A percentile compares a stretch with the other conserved stretches of the same genome.
Conservation (phyloP, 2,113 vertebrate species). For the Brachyhypopomus occidentalis region DNA sequence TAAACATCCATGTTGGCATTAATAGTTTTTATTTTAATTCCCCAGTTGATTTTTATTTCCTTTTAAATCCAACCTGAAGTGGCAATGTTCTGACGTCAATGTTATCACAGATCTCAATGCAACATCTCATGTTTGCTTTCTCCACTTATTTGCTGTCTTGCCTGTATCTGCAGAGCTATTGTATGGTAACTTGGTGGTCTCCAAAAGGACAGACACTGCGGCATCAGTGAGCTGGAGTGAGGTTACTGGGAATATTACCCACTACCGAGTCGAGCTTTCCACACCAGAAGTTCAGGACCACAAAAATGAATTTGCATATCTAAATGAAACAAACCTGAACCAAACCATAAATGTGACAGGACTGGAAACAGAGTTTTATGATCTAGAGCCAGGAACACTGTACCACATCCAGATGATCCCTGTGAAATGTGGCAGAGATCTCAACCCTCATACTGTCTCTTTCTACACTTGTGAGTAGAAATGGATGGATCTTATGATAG, state of each 20-base stretch:
- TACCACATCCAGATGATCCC: constrained; percentile 49
- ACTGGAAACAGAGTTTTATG: neutral
- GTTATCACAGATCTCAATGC: no score
- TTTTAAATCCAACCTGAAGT: no score
- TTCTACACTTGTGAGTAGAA: constrained; percentile 57
- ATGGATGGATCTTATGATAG: neutral
- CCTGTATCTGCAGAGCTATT: constrained; percentile 40
- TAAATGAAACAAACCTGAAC: no score
- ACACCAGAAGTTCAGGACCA: neutral
- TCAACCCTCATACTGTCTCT: constrained; percentile 50
- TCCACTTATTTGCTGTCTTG: no score
- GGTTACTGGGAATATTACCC: constrained; percentile 31
- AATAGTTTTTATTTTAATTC: no score
- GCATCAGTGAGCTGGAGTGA: constrained; percentile 36
- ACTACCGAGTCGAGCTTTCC: constrained; percentile 44
- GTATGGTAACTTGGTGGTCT: neutral
- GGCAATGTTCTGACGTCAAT: no score
- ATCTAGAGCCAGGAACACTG: constrained; percentile 35
- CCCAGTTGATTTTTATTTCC: no score
- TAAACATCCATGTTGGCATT: no score
- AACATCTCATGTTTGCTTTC: no score
- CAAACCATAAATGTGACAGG: no score
- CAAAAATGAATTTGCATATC: neutral
- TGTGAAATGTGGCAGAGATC: constrained; percentile 48
- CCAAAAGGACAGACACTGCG: neutral